A percentile compares a stretch with the other conserved stretches of the same genome.
These are phyloP conservation scores for Macheiramphus alcinus DNA, from an alignment of 2,113 vertebrate genomes.

Conservation along the genomic window DNA sequence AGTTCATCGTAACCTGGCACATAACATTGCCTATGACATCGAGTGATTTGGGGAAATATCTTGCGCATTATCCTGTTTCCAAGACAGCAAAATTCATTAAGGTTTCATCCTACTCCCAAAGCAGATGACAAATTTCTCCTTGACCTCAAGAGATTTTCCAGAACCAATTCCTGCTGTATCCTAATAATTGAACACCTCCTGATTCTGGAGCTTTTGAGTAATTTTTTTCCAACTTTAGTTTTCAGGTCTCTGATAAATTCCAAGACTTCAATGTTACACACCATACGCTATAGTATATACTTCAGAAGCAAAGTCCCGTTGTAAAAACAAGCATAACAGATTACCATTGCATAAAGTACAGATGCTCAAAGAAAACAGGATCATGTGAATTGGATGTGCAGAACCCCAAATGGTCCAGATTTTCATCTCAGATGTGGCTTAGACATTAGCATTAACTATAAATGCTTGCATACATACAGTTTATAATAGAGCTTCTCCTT, in stretches of 20 bases:
- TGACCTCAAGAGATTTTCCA: neutral
- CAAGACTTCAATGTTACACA: no score
- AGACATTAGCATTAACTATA: neutral
- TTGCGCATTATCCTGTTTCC: neutral
- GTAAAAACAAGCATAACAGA: neutral
- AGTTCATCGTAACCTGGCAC: no score
- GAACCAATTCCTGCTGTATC: no score
- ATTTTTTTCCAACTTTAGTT: neutral
- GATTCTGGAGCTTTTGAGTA: neutral
- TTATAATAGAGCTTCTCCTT: neutral
- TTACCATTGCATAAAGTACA: neutral
- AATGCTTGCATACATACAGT: neutral
- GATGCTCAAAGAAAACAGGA: neutral
- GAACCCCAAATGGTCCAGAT: neutral
- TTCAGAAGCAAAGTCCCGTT: neutral
- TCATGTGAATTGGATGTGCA: neutral
- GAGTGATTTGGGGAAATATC: fast-evolving
- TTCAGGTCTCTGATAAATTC: neutral
- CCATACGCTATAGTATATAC: fast-evolving
- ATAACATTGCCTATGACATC: fast-evolving
- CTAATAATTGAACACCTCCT: fast-evolving
- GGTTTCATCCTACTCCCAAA: neutral
- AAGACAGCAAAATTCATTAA: neutral
- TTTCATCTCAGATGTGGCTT: neutral
- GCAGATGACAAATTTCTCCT: neutral